phyloP scores from a whole-genome alignment of 2,113 vertebrate genomes.

The Abramis brama region DNA sequence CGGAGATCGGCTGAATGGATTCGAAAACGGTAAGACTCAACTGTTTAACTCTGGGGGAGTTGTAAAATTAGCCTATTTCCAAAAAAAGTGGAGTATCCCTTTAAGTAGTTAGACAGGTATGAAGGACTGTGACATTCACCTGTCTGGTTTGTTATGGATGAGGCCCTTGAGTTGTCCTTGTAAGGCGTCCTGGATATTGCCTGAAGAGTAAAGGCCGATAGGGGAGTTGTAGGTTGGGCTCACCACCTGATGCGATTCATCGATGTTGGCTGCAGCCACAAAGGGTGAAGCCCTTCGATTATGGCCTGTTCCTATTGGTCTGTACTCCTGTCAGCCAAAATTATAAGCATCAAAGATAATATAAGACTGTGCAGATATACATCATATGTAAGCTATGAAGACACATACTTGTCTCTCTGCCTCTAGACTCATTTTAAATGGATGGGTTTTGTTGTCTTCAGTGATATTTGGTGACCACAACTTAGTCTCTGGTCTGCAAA shows the following conservation, averaged over 20 bases:
- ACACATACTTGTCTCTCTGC: conserved; percentile 81
- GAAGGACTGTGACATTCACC: conserved; percentile 75
- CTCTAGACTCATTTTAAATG: conserved; percentile 92
- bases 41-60: too few species aligned
- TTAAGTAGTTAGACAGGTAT: neutral
- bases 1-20: too few species aligned
- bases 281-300: conserved; percentile 95
- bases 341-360: neutral
- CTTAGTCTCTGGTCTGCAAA: conserved; percentile 82
- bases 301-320: conserved; percentile 88
- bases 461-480: conserved; percentile 89
- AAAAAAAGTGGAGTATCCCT: too few species aligned
- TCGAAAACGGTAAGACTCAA: too few species aligned
- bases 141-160: conserved; percentile 79
- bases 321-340: conserved; percentile 84
- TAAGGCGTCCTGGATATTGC: conserved; percentile 96
- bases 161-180: conserved; percentile 93
- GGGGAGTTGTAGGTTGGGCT: conserved; percentile 97
- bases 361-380: conserved; percentile 68
- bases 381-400: neutral
- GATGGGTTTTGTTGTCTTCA: conserved; percentile 84
- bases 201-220: conserved; percentile 96
- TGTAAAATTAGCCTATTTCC: too few species aligned
- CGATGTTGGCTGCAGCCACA: conserved; percentile 93
- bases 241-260: conserved; percentile 96